Evolutionary conservation across 2,888 invertebrate species (phyloP), one percentile per base, ranked within the genome.

Genomic region (Melanophora roralis): DNA sequence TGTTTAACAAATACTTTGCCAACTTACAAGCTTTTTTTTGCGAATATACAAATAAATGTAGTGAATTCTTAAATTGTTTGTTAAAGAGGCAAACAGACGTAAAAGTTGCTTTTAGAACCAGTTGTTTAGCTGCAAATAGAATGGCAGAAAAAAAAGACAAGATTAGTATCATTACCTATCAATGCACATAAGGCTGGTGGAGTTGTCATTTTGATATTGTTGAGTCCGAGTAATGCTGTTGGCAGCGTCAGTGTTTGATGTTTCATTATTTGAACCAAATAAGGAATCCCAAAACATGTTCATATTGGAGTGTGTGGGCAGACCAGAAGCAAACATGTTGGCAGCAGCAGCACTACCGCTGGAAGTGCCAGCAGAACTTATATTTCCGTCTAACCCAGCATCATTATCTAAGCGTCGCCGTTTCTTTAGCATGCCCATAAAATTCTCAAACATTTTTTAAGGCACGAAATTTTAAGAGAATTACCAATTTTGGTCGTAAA

Each of bases 341-440:
- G 76, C 76, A 19, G 76, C 76, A 40, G 76, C 64, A n/a, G 76
- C 23, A 71, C 64, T 57, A 4, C 69, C 76, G 27, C 69, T 77
- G 21, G 76, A 71, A 11, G 40, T 59, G 11, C 72, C 19, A 65
- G 21, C 53, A 40, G 40, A 36, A 21, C 34, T 34, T 43, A 14
- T 7, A 19, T 38, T 40, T 8, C 14, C 55, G 40, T 3, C 19
- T 19, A 1, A 36, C 49, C 57, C 78, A 57, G 67, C 8, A 64
- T 82, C 84, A 43, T 84, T 83, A 59, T 88, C 86, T 45, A 84
- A 82, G 55, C 88, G 88, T 9, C 88, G 88, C 34, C 89, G 86
- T 82, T 88, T 88, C 57, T 85, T 86, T 67, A 89, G 84, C 81
- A 88, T 88, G 57, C 87, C 85, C 19, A 88, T 82, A 59, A 89